phyloP scores from a whole-genome alignment of 2,113 vertebrate species.

The Hippoglossus stenolepis region DNA sequence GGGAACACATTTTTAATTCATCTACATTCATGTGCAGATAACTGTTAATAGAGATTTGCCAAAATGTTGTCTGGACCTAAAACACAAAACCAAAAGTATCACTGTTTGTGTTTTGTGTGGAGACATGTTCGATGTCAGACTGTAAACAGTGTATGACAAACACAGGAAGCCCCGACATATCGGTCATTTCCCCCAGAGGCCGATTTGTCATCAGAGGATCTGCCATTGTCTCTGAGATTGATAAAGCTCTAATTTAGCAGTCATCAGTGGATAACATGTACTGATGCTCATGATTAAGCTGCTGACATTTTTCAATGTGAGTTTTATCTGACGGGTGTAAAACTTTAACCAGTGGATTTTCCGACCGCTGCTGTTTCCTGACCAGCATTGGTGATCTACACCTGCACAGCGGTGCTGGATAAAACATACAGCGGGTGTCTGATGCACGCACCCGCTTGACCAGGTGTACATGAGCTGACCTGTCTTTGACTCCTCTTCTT shows the following conservation, averaged over 20 bases:
- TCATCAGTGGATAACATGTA: slow-evolving; percentile 13
- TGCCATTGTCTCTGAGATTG: no score
- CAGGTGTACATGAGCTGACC: slow-evolving; percentile 81
- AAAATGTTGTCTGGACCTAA: no score
- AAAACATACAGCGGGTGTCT: slow-evolving; percentile 9
- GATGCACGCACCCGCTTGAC: slow-evolving; percentile 29
- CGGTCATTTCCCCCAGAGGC: no score
- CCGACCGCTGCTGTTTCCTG: background rate
- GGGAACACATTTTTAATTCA: no score
- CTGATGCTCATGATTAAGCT: background rate
- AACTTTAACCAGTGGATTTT: background rate
- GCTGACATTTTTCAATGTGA: background rate
- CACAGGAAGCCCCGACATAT: no score
- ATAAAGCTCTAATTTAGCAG: no score
- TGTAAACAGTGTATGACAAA: no score
- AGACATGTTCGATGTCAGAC: no score
- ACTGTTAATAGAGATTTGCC: no score
- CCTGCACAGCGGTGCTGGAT: background rate
- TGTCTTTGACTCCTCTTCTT: slow-evolving; percentile 89
- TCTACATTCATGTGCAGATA: no score
- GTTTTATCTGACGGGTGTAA: background rate
- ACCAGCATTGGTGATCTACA: background rate
- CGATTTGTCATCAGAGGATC: no score
- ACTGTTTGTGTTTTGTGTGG: no score
- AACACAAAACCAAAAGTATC: background rate